These are phyloP conservation scores for Yoshiicerus persimilis DNA, from an alignment of 1,140 invertebrate species.

Conservation along the genomic window DNA sequence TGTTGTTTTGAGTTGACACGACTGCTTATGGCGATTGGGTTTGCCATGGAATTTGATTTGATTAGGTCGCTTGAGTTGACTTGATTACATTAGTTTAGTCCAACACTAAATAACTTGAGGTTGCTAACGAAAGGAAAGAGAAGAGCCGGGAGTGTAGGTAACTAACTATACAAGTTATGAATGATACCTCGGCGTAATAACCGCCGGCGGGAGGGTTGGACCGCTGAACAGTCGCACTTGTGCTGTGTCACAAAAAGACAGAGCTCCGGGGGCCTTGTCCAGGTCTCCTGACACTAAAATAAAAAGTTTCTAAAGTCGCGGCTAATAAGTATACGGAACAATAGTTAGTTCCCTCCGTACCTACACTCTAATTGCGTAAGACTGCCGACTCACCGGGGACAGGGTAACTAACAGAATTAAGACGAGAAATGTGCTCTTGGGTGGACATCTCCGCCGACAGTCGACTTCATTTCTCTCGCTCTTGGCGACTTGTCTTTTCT, in stretches of 20 bases:
- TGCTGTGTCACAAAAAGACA: not conserved
- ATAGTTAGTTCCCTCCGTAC: too few relatives aligned
- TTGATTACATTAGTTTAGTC: not conserved
- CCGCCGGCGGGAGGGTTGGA: not conserved
- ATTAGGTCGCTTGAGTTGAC: not conserved
- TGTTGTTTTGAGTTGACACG: not conserved
- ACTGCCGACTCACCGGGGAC: too few relatives aligned
- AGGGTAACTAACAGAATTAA: not conserved
- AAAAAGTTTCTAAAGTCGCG: too few relatives aligned
- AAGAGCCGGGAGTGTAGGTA: not conserved
- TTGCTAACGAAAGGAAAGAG: not conserved
- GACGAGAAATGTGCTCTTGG: not conserved
- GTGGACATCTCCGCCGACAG: not conserved
- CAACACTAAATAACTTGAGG: not conserved
- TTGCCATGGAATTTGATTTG: not conserved
- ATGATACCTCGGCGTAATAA: not conserved
- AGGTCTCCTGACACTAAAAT: not conserved
- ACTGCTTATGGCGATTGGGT: not conserved
- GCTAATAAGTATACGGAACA: too few relatives aligned
- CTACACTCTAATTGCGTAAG: too few relatives aligned
- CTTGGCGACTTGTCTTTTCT: not conserved
- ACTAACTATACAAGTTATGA: not conserved
- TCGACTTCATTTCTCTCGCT: not conserved
- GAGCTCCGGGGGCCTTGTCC: not conserved
- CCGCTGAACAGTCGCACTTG: not conserved